Evolutionary conservation across 64 coral and sea anemone species (phyloP).

Genomic region (Orbicella faveolata): DNA sequence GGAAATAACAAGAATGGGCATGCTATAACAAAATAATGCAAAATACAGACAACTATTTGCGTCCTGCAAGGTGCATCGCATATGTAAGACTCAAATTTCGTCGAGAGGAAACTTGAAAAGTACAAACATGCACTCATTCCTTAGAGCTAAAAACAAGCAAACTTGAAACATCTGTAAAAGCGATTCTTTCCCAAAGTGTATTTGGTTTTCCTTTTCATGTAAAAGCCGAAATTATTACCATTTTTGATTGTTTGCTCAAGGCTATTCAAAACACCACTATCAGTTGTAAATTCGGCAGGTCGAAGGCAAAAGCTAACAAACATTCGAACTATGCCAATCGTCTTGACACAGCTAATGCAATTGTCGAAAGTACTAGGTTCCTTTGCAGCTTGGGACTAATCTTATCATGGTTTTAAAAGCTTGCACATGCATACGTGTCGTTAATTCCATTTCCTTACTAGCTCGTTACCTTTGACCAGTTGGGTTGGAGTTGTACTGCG

Average conservation of each 20-base stretch:
- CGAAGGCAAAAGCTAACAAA: neutral
- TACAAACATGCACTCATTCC: neutral
- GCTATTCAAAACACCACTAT: constrained; percentile 15
- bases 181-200: neutral
- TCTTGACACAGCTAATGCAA: neutral
- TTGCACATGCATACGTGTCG: neutral
- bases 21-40: neutral
- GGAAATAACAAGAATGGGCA: constrained; percentile 13
- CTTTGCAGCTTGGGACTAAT: neutral
- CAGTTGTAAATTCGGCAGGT: neutral
- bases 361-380: too few relatives aligned
- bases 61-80: neutral
- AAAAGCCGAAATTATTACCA: constrained; percentile 17
- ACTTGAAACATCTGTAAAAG: constrained; percentile 12
- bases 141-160: neutral
- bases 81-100: neutral
- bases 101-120: neutral
- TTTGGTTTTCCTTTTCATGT: neutral
- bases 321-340: constrained; percentile 31
- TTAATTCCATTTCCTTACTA: neutral
- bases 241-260: constrained; percentile 20
- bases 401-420: neutral
- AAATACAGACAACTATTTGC: neutral
- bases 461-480: constrained; percentile 88
- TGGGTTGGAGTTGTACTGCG: constrained; percentile 74